Evolutionary conservation across 2,888 invertebrate species (phyloP), one percentile per base, ranked within the genome.

Genomic region (Teleogryllus oceanicus): DNA sequence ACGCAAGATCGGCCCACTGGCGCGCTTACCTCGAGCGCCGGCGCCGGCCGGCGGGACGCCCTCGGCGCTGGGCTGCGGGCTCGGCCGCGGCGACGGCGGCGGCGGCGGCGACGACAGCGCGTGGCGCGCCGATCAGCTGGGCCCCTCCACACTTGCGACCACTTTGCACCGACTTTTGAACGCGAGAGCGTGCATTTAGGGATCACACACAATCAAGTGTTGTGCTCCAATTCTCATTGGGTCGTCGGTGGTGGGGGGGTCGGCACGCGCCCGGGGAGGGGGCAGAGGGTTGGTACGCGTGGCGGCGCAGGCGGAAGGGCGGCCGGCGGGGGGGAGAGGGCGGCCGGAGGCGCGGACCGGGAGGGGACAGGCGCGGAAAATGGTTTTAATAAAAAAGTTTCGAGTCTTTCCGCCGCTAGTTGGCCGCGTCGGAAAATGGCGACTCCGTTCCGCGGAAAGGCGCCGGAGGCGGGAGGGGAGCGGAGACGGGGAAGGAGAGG

Each of bases 161-260:
- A 62, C 62, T 62, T 62, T n/a, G 62, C 16, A 13, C 62, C 62
- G 62, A 62, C 62, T 62, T 62, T 62, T 62, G 62, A 62, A n/a
- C 62, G 62, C 16, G 62, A 62, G 62, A n/a, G 62, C 62, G 62
- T 62, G 62, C 16, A 62, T 62, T 62, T 62, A 62, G 62, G 16
- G 62, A 62, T 62, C 62, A 62, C 62, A 16, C 62, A 62, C 62
- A 62, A 62, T 62, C 62, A 62, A 62, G 62, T 62, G 16, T 62
- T 62, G 62, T 62, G 62, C 62, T 62, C 62, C 16, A 62, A 62
- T 62, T 62, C 62, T 62, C 62, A 62, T 62, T 62, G 62, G 62
- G 62, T 62, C 62, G 62, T 62, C 16, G n/a, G 62, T 62, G 62
- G 62, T 62, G 62, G 8, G 16, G 62, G 62, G n/a, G 62, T n/a